A percentile compares a stretch with the other conserved stretches of the same genome.
These are phyloP conservation scores for Drosophila pachea DNA, from an alignment of 1,140 invertebrate genomes.

Conservation along the genomic window DNA sequence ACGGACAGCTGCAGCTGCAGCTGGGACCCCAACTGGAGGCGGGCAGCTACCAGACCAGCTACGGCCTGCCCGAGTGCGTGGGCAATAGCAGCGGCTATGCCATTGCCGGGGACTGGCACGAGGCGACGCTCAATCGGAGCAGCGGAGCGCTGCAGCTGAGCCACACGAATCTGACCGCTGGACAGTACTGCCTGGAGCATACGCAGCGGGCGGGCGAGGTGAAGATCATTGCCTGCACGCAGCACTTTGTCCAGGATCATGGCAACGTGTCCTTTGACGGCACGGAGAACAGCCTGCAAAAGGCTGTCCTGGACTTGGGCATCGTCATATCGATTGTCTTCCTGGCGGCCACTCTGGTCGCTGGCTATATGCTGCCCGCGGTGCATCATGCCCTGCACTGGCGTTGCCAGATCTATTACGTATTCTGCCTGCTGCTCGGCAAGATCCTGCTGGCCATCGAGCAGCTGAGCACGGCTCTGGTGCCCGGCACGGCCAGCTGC, in stretches of 20 bases:
- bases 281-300: slow-evolving; percentile 79
- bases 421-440: slow-evolving; percentile 87
- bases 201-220: slow-evolving; percentile 69
- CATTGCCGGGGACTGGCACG: slow-evolving; percentile 80
- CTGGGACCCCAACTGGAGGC: slow-evolving; percentile 38
- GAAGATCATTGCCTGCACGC: slow-evolving; percentile 83
- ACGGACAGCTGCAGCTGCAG: slow-evolving; percentile 34
- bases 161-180: slow-evolving; percentile 45
- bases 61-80: slow-evolving; percentile 80
- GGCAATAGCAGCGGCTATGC: slow-evolving; percentile 73
- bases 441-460: slow-evolving; percentile 86
- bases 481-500: slow-evolving; percentile 82
- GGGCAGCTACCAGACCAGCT: slow-evolving; percentile 59
- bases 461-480: slow-evolving; percentile 63
- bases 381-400: slow-evolving; percentile 91
- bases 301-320: slow-evolving; percentile 86
- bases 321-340: slow-evolving; percentile 88
- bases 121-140: slow-evolving; percentile 55
- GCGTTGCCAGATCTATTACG: slow-evolving; percentile 90
- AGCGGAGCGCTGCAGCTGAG: slow-evolving; percentile 45
- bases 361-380: slow-evolving; percentile 86
- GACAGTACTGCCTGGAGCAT: slow-evolving; percentile 74
- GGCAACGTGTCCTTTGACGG: slow-evolving; percentile 18
- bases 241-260: slow-evolving; percentile 75
- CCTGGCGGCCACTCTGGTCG: slow-evolving; percentile 86